These are phyloP conservation scores for Enteromius fasciolatus DNA, from an alignment of 2,797 vertebrate species.

Conservation along the genomic window DNA sequence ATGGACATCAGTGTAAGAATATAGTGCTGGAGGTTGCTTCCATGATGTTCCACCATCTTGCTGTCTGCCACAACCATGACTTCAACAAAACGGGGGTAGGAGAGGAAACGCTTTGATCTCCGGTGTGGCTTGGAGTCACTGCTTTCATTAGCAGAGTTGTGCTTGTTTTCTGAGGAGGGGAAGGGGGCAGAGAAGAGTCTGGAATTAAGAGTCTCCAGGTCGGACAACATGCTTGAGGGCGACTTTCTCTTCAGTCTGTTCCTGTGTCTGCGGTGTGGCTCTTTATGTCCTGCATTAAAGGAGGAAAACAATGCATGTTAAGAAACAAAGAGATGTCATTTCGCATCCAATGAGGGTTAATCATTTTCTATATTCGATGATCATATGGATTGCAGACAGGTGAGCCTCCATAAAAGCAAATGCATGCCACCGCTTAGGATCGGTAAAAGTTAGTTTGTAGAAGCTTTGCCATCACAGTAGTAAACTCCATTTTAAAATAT, in stretches of 20 bases:
- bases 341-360: constrained; percentile 63
- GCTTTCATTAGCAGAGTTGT: constrained; percentile 69
- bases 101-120: constrained; percentile 94
- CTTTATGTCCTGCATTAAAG: constrained; percentile 79
- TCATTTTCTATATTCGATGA: constrained; percentile 61
- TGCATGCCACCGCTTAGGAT: neutral
- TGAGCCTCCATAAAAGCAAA: neutral
- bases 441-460: neutral
- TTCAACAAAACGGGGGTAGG: constrained; percentile 97
- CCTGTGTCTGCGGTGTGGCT: constrained; percentile 78
- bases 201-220: constrained; percentile 78
- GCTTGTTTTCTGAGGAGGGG: constrained; percentile 69
- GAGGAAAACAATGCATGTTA: constrained; percentile 26
- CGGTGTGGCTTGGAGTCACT: constrained; percentile 82
- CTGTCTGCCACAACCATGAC: constrained; percentile 98
- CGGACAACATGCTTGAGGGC: constrained; percentile 73
- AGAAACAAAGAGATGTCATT: constrained; percentile 27
- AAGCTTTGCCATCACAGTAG: neutral
- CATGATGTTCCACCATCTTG: constrained; percentile 97
- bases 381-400: constrained; percentile 63
- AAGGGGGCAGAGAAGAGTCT: constrained; percentile 72
- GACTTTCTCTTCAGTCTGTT: constrained; percentile 72
- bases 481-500: neutral
- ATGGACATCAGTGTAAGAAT: constrained; percentile 97
- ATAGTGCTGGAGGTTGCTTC: constrained; percentile 96